Base-by-base conservation (phyloP, 2,888 invertebrate genomes). In the Mythimna ferrago region DNA sequence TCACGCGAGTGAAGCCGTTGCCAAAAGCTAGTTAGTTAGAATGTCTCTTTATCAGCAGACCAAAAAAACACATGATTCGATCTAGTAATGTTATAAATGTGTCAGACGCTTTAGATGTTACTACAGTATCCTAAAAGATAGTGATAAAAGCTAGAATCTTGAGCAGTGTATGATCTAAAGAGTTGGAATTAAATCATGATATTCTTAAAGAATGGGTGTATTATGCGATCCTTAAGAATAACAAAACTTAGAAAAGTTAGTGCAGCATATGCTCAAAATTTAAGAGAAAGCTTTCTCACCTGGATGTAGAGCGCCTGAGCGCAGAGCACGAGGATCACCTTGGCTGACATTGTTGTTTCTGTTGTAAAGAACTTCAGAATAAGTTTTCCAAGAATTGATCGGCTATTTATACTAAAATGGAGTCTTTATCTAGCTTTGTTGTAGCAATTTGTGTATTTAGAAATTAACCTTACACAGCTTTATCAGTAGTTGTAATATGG, bases 281-380 rank as follows among this genome's bases (percentile, higher is more conserved):
- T n/a, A n/a, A n/a, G n/a, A n/a, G n/a, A 57, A 44, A 2, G 10
- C n/a, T 32, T 32, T 19, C 76, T 66, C 9, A 75, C 76, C 67
- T 80, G 67, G 48, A 80, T n/a, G 57, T 54, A 57, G 51, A 74
- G 61, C 60, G 62, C 78, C 44, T 68, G 78, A 61, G 53, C 78
- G 67, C 76, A 67, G 56, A 66, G 56, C 32, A 71, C 66, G 66
- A 71, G 64, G 72, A 66, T 68, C 35, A 64, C 60, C 38, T 78
- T 77, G 53, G 65, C 54, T 21, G 77, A 44, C 78, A 78, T 78
- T 60, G 60, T 76, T 4, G 41, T 73, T 73, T 64, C 38, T 64
- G 54, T 64, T 48, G 26, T 60, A 68, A 60, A 51, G 16, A 76
- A 67, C 63, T 61, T 76, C n/a, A 67, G 66, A 64, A 41, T 76